These are phyloP conservation scores for human DNA, from an alignment of 2,113 vertebrate genomes.

Conservation along the genomic window DNA sequence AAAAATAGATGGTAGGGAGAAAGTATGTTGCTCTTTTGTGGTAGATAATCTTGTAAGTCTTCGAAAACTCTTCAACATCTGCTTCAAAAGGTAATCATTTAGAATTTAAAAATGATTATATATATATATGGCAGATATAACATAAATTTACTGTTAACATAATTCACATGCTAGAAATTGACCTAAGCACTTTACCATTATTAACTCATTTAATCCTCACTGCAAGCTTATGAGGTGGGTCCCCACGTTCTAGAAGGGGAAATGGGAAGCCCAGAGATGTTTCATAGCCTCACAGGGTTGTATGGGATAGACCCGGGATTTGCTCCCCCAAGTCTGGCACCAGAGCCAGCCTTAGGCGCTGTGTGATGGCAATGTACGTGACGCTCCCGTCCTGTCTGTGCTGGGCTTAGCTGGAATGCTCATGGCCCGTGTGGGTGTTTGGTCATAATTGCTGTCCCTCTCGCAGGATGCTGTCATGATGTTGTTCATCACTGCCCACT, in stretches of 20 bases:
- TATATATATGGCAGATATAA: not conserved
- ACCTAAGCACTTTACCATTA: not conserved
- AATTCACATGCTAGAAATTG: not conserved
- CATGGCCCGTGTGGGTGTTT: not conserved
- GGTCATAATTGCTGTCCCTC: not conserved
- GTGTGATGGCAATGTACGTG: accelerated
- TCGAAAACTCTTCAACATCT: not conserved
- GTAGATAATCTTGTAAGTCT: not conserved
- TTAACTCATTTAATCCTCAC: not conserved
- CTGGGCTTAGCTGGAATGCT: not conserved
- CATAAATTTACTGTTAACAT: not conserved
- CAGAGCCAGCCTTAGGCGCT: not conserved
- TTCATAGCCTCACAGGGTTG: accelerated
- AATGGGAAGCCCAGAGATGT: not conserved
- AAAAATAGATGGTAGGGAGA: not conserved
- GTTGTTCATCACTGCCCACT: not conserved
- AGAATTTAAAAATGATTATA: not conserved
- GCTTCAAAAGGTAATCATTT: not conserved
- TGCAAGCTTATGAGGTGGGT: not conserved
- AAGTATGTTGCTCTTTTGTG: not conserved
- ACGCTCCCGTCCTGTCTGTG: not conserved
- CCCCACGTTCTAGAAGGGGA: not conserved
- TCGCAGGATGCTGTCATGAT: not conserved
- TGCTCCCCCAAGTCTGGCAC: too few species aligned
- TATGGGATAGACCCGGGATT: not conserved